Base-by-base conservation (phyloP, 2,888 invertebrate genomes). In the Sclerodermus sp. region DNA sequence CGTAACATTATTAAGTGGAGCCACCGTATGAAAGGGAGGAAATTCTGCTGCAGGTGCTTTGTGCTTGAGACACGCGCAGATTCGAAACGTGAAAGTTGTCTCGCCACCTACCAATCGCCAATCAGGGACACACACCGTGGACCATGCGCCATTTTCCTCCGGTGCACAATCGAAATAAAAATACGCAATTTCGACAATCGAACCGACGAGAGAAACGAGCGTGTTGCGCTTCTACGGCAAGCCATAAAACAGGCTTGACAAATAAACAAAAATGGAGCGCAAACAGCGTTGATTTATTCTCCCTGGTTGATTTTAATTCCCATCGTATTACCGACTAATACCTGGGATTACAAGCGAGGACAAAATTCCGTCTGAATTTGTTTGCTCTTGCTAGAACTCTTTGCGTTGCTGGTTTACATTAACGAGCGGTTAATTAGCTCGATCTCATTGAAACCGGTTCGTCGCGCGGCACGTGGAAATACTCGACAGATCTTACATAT, bases 361-460 rank as follows among this genome's bases (percentile, higher is more conserved):
- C 8, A 31, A 34, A 34, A 34, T 10, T 34, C 34, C 34, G 12
- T 14, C 14, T 34, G 34, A 12, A 4, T 13, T 34, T 34, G 14
- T 34, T 34, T 6, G 10, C 18, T 42, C 18, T 45, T 45, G 29
- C 15, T 23, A 23, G 23, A n/a, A 23, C 23, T 23, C 23, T 3
- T 23, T 8, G 23, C 23, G 3, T 23, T 8, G 23, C 8, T 66
- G 62, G 68, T 67, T 66, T 64, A 70, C 68, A 70, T 69, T 70
- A 68, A 68, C 67, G 61, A 58, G 43, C 55, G 58, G 60, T 68
- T 72, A 74, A 75, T 73, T 73, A 72, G 70, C 69, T 56, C 58
- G 58, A 56, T 60, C 61, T 61, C 60, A 62, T 67, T 62, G 60
- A 58, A 71, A 75, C 74, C 72, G 73, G 75, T 75, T 72, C 57